A percentile compares a stretch with the other conserved stretches of the same genome.
These are phyloP conservation scores for Lepidiolamprologus cunningtoni DNA, from an alignment of 2,113 vertebrate genomes.

Conservation along the genomic window DNA sequence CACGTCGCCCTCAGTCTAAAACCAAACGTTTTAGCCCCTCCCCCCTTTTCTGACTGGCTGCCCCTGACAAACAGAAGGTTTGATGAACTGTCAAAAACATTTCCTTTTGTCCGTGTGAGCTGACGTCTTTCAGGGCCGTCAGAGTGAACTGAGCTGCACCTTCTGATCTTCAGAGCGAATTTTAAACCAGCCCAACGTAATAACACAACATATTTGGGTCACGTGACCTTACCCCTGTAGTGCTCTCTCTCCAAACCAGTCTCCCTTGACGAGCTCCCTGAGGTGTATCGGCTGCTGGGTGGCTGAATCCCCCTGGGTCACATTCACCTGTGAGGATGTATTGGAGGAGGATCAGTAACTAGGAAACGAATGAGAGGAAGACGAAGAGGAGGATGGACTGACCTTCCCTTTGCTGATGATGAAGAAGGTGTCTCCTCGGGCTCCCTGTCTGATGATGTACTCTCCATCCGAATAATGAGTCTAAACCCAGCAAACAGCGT, in stretches of 20 bases:
- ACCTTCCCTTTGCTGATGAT: slow-evolving; percentile 99
- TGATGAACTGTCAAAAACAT: not conserved
- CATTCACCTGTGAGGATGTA: slow-evolving; percentile 34
- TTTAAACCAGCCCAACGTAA: not conserved
- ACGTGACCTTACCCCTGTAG: slow-evolving; percentile 46
- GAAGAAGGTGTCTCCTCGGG: slow-evolving; percentile 97
- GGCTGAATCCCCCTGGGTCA: slow-evolving; percentile 39
- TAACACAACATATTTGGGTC: not conserved
- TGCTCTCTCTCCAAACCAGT: slow-evolving; percentile 60
- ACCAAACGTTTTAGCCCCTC: not conserved
- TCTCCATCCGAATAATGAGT: slow-evolving; percentile 96
- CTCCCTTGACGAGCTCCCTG: slow-evolving; percentile 41
- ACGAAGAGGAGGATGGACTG: not conserved
- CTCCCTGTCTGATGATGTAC: slow-evolving; percentile 97
- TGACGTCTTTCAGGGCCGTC: not conserved
- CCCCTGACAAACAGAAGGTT: not conserved
- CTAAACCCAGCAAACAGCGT: slow-evolving; percentile 50
- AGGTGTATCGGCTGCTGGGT: slow-evolving; percentile 30
- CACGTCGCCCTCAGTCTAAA: not conserved
- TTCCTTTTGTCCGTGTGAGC: not conserved
- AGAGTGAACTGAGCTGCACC: not conserved
- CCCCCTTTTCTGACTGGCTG: not conserved
- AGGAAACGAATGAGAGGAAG: not conserved
- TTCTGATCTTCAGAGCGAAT: not conserved
- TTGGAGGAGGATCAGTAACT: not conserved